Conservation (phyloP, 1,140 invertebrate species). For the Aphis gossypii region DNA sequence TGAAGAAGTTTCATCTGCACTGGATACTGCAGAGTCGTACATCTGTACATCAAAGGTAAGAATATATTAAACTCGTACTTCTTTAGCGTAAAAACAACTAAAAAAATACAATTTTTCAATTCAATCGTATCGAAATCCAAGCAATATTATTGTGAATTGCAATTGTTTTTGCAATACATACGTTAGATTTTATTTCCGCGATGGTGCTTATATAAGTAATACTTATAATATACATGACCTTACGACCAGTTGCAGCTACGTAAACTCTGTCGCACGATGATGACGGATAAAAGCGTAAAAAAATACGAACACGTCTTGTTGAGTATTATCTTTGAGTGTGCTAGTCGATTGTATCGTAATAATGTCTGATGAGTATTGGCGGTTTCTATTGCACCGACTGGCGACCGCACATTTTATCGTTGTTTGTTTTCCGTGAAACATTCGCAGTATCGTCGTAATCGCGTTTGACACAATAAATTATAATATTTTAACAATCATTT, state of each 20-base stretch:
- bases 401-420: background rate
- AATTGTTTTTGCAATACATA: background rate
- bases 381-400: background rate
- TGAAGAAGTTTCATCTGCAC: background rate
- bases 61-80: background rate
- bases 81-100: background rate
- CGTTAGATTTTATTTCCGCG: background rate
- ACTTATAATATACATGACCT: background rate
- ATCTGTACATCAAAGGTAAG: background rate
- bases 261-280: background rate
- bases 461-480: background rate
- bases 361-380: background rate
- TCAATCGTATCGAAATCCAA: background rate
- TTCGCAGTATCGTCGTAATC: background rate
- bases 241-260: background rate
- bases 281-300: background rate
- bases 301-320: background rate
- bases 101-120: background rate
- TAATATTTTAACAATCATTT: background rate
- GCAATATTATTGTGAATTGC: background rate
- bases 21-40: background rate
- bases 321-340: background rate
- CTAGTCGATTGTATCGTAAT: background rate
- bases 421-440: background rate
- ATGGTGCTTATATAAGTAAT: background rate